Base-by-base conservation (phyloP, 2,113 vertebrate species). In the Synchiropus splendidus region DNA sequence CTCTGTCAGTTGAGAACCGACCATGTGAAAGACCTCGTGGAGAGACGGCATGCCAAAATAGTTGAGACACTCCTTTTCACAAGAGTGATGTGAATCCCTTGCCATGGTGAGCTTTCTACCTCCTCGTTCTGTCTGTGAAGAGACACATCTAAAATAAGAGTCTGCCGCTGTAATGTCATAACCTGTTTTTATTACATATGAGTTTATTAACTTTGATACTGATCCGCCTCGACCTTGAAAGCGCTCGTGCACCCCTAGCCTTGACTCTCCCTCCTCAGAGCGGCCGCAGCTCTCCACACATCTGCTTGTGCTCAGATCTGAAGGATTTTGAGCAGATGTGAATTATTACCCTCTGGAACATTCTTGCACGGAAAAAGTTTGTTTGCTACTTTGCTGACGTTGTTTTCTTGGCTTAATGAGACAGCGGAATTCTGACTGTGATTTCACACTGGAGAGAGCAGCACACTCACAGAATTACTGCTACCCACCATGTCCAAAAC, bases 21-120 rank as follows among this genome's bases (percentile, higher is more conserved):
- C 83, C 16, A 90, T 71, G 56, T 92, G 86, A 71, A 90, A 92
- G 54, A 94, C 72, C 45, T 86, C 87, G 48, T 92, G 89, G 46
- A 92, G 85, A 30, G 90, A 90, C 53, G 89, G 62, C 89, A 91
- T 89, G 50, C 87, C 88, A 50, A 92, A 91, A 65, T 89, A 91
- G 51, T 82, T 85, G 37, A 90, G 67, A 62, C 87, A 90, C 38
- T 90, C 90, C 0, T 87, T 89, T 78, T 92, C 91, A 55, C 92
- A 90, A 89, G 90, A 94, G 59, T 66, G 63, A 32, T 82, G 67
- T 9, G 72, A 72, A 41, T 75, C 37, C 30, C 71, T 67, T 48
- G 75, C 74, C 86, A 88, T 27, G n/a, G n/a, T n/a, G n/a, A n/a
- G n/a, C n/a, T n/a, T n/a, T n/a, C n/a, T n/a, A n/a, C n/a, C n/a